phyloP scores from a whole-genome alignment of 1,140 invertebrate genomes.

The Lepidurus apus region DNA sequence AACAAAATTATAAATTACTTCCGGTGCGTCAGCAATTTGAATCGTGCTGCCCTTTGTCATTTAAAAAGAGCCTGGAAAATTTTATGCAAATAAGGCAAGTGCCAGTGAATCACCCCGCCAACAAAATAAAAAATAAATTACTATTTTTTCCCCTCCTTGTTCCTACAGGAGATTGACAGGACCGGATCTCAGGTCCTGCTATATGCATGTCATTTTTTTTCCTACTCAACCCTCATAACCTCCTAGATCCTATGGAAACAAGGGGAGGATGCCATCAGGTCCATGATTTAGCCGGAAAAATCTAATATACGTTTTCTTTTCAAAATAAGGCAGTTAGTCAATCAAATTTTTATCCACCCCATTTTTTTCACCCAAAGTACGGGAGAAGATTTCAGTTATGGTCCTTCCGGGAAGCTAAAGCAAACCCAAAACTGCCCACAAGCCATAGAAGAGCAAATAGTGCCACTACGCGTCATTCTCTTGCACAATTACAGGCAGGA shows the following conservation, averaged over 20 bases:
- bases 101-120: not conserved
- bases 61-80: not conserved
- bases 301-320: not conserved
- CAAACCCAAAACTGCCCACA: not conserved
- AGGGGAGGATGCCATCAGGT: not conserved
- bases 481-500: no score
- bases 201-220: not conserved
- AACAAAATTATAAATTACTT: not conserved
- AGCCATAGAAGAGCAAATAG: not conserved
- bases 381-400: not conserved
- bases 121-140: not conserved
- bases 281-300: not conserved
- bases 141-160: not conserved
- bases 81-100: constrained; percentile 1
- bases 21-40: not conserved
- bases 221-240: not conserved
- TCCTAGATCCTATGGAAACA: not conserved
- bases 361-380: not conserved
- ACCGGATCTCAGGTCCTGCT: not conserved
- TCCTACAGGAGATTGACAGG: not conserved
- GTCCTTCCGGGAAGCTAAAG: constrained; percentile 1
- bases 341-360: not conserved
- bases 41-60: not conserved
- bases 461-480: not conserved
- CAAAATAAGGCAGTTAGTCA: constrained; percentile 13